Base-by-base conservation (phyloP, 2,113 vertebrate species). In the Salvelinus namaycush region DNA sequence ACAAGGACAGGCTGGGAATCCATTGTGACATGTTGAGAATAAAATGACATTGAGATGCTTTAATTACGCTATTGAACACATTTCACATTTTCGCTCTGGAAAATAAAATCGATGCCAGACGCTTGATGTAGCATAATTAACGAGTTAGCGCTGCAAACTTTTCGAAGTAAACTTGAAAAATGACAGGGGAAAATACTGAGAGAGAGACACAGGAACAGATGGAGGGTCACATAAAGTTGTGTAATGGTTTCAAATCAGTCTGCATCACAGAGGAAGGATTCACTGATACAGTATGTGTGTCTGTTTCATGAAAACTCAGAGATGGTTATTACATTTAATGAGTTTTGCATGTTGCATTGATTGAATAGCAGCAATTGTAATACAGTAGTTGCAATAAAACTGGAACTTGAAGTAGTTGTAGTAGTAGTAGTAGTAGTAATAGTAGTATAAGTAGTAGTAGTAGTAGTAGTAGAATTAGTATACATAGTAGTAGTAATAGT, bases 91-190 rank as follows among this genome's bases (percentile, higher is more conserved):
- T n/a, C 5, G 77, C 64, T 70, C 68, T 54, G 79, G 62, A 80
- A 79, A 72, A 79, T 78, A 79, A 79, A 86, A 85, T 74, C 82
- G 70, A 72, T 67, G 79, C 76, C 79, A 80, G 83, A 80, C 26
- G 78, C 81, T 74, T 76, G 69, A 83, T 89, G 83, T 81, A 88
- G 82, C 86, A 90, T 90, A 90, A 90, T 90, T 89, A 90, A 90
- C 85, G 75, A 85, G 85, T 85, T 73, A 79, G 78, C 66, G 29
- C 75, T 62, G 79, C 59, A 87, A 89, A 88, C 70, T 80, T 89
- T 81, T 48, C 80, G 76, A 74, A 6, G 76, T 73, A 84, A 84
- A 62, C 78, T 84, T 83, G 79, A 70, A 80, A 86, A 89, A 85
- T 76, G 81, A 88, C 79, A 14, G 16, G 51, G 16, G 51, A 4